Percentiles rank a stretch among this genome's conserved stretches.
Evolutionary conservation across 2,797 vertebrate species (phyloP).

Genomic region (Thalassophryne amazonica): DNA sequence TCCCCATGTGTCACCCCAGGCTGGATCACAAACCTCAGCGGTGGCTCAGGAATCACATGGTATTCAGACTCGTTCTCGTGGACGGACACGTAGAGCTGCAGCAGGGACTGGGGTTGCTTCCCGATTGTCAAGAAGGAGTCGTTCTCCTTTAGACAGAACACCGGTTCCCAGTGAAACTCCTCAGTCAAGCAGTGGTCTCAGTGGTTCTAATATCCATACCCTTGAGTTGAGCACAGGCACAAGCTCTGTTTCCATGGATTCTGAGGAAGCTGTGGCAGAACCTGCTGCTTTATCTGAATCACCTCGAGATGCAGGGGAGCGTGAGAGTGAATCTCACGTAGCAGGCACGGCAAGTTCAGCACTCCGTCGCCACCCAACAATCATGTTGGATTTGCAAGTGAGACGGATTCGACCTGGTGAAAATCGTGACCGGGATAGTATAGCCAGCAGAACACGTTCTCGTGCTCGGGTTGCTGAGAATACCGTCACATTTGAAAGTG

Average conservation of each 20-base stretch:
- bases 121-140: constrained; percentile 83
- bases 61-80: constrained; percentile 85
- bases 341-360: constrained; percentile 71
- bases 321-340: constrained; percentile 77
- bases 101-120: constrained; percentile 66
- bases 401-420: constrained; percentile 91
- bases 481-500: constrained; percentile 88
- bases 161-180: constrained; percentile 41
- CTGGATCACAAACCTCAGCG: constrained; percentile 58
- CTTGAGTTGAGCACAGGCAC: constrained; percentile 60
- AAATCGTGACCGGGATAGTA: constrained; percentile 90
- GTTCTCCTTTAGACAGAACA: constrained; percentile 82
- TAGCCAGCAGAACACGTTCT: constrained; percentile 91
- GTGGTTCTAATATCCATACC: constrained; percentile 29
- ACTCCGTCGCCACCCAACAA: constrained; percentile 86
- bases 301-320: constrained; percentile 73
- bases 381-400: constrained; percentile 93
- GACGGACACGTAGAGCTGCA: constrained; percentile 75
- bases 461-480: constrained; percentile 88
- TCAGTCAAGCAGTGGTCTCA: constrained; percentile 35
- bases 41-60: constrained; percentile 71
- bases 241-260: constrained; percentile 67
- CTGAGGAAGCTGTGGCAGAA: constrained; percentile 62
- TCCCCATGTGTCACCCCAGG: constrained; percentile 67
- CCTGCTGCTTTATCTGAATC: constrained; percentile 64